These are phyloP conservation scores for Oconnorella tubifera DNA, from an alignment of 2,888 invertebrate genomes.

Conservation along the genomic window DNA sequence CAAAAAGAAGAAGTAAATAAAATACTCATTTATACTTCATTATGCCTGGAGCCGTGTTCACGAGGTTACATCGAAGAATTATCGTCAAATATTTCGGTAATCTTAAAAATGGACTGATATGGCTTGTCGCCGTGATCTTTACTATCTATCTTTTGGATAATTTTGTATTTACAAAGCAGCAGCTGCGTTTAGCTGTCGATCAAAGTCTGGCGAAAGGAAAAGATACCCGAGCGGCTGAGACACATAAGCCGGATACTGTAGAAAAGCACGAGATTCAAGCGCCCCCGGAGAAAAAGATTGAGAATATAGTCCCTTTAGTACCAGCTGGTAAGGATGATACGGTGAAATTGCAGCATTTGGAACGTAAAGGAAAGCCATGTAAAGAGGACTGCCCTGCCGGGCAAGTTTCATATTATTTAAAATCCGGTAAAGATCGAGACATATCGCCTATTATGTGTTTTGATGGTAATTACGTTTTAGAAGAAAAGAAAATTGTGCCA, in stretches of 20 bases:
- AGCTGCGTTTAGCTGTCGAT: not conserved
- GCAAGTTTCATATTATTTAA: conserved; percentile 30
- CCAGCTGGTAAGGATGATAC: conserved; percentile 1
- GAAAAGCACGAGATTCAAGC: no score
- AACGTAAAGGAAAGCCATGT: not conserved
- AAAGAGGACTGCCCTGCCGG: conserved; percentile 26
- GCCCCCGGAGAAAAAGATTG: not conserved
- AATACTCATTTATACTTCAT: no score
- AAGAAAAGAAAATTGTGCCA: conserved; percentile 37
- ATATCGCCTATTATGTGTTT: conserved; percentile 35
- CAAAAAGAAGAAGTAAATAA: no score
- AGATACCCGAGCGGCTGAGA: not conserved
- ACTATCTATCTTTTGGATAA: conserved; percentile 4
- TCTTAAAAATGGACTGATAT: not conserved
- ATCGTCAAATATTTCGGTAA: not conserved
- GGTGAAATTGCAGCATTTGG: no score
- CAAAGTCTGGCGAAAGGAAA: not conserved
- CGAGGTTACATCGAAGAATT: not conserved
- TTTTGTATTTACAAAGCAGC: not conserved
- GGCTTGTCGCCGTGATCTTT: not conserved
- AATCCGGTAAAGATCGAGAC: conserved; percentile 34
- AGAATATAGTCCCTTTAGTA: not conserved
- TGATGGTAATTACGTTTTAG: conserved; percentile 30
- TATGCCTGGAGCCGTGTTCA: not conserved
- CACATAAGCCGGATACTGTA: not conserved